These are phyloP conservation scores for Tenrec ecaudatus DNA, from an alignment of 2,113 vertebrate species.

Conservation along the genomic window DNA sequence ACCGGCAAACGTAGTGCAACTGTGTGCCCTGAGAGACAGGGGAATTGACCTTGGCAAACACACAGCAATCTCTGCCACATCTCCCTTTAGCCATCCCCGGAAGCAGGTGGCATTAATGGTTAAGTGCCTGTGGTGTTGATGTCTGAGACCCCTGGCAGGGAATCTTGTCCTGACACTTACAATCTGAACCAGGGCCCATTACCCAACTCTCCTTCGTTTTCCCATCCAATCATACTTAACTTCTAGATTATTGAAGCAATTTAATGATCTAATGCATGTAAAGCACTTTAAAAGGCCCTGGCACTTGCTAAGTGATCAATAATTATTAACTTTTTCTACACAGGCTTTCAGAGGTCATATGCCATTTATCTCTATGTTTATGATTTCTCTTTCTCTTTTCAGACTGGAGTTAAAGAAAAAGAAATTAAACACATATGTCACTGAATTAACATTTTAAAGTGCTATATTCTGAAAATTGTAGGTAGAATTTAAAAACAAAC, in stretches of 20 bases:
- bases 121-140: neutral
- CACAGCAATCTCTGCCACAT: neutral
- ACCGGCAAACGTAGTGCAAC: neutral
- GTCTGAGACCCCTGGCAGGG: neutral
- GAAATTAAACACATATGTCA: neutral
- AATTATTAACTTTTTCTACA: neutral
- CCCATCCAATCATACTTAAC: slow-evolving; percentile 1
- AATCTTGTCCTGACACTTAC: neutral
- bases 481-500: neutral
- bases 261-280: neutral
- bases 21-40: neutral
- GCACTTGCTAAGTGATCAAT: neutral
- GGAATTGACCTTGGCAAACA: neutral
- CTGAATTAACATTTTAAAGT: neutral
- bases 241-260: neutral
- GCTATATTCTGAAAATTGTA: neutral
- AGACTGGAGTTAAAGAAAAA: neutral
- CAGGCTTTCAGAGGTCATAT: neutral
- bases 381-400: neutral
- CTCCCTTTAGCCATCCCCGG: neutral
- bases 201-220: neutral
- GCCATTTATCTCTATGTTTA: slow-evolving; percentile 1
- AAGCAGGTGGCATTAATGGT: neutral
- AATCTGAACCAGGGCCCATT: neutral
- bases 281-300: slow-evolving; percentile 7